Evolutionary conservation across 2,113 vertebrate genomes (phyloP), one percentile per base, ranked within the genome.

Genomic region (Verasper variegatus): DNA sequence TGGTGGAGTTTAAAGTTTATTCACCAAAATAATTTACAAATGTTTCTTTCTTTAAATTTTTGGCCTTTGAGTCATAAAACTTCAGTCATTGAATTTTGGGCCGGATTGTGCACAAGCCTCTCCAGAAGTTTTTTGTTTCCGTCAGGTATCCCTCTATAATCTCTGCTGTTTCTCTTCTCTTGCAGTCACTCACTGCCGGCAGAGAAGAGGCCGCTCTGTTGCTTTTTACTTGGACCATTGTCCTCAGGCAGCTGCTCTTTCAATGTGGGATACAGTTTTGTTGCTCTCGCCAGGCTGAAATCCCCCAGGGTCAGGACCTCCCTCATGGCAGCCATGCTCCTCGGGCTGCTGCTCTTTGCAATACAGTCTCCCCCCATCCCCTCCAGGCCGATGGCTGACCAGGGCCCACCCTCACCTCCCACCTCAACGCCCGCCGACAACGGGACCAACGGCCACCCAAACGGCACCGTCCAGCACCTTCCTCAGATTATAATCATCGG

Each of bases 401-500:
- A 42, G 60, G 75, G 21, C 84, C 86, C 71, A 10, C 83, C 69
- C 15, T 11, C 81, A 27, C 81, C 42, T 64, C 88, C 88, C 21
- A 75, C 88, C 68, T 31, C 20, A 2, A 61, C 85, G 52, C 68
- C 89, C 74, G 21, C 42, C 63, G 84, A 85, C 90, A 89, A 84
- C 1, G 55, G 65, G 26, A 45, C 77, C 52, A 59, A 42, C 83
- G 54, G 80, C 54, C 91, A 94, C 78, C 85, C 91, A n/a, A 96
- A 96, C 15, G 96, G 95, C 83, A 96, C 96, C 0, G 76, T 87
- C 2, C 95, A 90, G 85, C 95, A 94, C 47, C 94, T 99, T 21
- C 98, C 97, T 0, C 95, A 96, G 63, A 96, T 96, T 60, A 90
- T 99, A 83, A 99, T 99, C 81, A 98, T 99, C 13, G 98, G 98